Conservation (phyloP, 2,797 vertebrate species). For the Apodemus agrarius region DNA sequence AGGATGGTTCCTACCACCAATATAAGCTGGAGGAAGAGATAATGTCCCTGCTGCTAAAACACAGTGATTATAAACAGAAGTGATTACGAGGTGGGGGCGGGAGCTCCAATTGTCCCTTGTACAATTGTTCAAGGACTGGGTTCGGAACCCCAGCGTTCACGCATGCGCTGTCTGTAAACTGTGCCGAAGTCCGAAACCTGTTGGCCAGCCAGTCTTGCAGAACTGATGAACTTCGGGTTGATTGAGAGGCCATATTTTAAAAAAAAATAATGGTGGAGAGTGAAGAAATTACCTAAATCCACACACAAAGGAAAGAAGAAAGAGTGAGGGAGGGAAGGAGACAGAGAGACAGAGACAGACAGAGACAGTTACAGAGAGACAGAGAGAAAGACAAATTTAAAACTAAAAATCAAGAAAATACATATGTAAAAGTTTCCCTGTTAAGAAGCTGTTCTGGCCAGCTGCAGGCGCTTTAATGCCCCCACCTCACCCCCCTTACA, state of each 20-base stretch:
- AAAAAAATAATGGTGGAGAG: background rate
- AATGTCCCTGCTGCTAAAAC: background rate
- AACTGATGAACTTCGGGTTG: background rate
- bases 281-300: background rate
- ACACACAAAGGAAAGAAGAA: background rate
- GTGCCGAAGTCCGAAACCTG: background rate
- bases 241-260: background rate
- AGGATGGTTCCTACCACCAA: background rate
- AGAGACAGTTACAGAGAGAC: too few species aligned
- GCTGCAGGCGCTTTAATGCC: background rate
- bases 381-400: background rate
- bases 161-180: background rate
- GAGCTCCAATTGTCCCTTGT: too few species aligned
- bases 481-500: too few species aligned
- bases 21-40: background rate
- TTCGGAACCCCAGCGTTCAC: background rate
- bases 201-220: background rate
- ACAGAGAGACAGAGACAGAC: background rate
- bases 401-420: background rate
- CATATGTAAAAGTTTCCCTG: background rate
- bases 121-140: too few species aligned
- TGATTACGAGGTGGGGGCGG: too few species aligned
- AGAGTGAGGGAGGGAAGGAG: background rate
- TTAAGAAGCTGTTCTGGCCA: background rate
- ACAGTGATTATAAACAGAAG: conserved; percentile 30